Evolutionary conservation across 2,113 vertebrate genomes (phyloP).

Genomic region (Nycticebus coucang): DNA sequence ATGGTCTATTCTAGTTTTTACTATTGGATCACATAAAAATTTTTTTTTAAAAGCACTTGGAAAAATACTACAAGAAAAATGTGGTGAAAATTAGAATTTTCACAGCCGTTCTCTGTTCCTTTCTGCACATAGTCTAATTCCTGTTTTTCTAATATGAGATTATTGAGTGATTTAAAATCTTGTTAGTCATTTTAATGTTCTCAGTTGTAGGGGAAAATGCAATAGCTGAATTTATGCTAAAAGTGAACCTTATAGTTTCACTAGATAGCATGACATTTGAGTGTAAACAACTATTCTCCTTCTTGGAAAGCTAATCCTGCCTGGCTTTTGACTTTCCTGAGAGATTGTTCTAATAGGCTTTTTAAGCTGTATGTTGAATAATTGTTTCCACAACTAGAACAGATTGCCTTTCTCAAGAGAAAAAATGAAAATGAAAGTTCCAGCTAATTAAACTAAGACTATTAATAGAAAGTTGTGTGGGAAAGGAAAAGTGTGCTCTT

Average conservation of each 20-base stretch:
- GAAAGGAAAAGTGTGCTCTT: conserved; percentile 51
- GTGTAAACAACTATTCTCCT: conserved; percentile 83
- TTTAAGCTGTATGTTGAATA: conserved; percentile 75
- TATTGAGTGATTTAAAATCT: conserved; percentile 63
- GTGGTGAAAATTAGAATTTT: conserved; percentile 69
- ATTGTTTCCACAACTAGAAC: conserved; percentile 84
- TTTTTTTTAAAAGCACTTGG: conserved; percentile 60
- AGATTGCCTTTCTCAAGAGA: conserved; percentile 81
- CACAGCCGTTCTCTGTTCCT: conserved; percentile 56
- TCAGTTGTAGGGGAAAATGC: conserved; percentile 76
- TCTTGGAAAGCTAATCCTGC: conserved; percentile 82
- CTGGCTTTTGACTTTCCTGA: conserved; percentile 78
- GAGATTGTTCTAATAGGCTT: conserved; percentile 79
- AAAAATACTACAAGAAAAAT: conserved; percentile 68
- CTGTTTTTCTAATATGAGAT: conserved; percentile 48
- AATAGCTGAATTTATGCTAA: conserved; percentile 84
- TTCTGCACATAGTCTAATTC: conserved; percentile 45
- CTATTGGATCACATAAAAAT: not conserved
- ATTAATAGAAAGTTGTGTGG: conserved; percentile 75
- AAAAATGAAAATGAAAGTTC: conserved; percentile 80
- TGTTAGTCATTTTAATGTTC: conserved; percentile 80
- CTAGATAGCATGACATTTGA: conserved; percentile 78
- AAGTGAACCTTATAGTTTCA: conserved; percentile 85
- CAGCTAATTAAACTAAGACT: conserved; percentile 82
- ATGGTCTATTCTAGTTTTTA: not conserved